A percentile compares a stretch with the other conserved stretches of the same genome.
These are phyloP conservation scores for Solea solea DNA, from an alignment of 2,113 vertebrate species.

Conservation along the genomic window DNA sequence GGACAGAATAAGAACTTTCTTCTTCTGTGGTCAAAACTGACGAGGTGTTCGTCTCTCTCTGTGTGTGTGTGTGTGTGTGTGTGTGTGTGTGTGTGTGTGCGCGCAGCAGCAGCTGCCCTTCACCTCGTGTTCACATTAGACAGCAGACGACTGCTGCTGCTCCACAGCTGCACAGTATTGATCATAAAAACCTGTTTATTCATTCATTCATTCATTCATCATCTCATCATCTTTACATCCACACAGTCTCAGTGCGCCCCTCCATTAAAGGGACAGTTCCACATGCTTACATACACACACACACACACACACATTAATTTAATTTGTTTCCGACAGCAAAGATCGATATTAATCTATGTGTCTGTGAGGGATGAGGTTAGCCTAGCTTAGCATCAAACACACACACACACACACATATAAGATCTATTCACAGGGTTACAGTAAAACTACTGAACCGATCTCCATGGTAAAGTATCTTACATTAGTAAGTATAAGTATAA, in stretches of 20 bases:
- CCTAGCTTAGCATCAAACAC: constrained; percentile 8
- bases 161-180: constrained; percentile 39
- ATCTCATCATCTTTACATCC: constrained; percentile 3
- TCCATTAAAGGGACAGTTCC: background rate
- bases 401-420: too few species aligned
- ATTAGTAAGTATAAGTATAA: too few species aligned
- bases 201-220: constrained; percentile 35
- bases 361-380: background rate
- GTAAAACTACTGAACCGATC: too few species aligned
- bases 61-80: constrained; percentile 45
- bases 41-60: constrained; percentile 72
- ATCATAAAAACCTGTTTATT: constrained; percentile 47
- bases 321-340: background rate
- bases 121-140: constrained; percentile 50
- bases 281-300: background rate
- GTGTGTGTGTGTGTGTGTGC: constrained; percentile 54
- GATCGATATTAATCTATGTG: background rate
- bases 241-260: background rate
- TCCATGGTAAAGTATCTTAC: too few species aligned
- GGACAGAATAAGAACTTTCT: too few species aligned
- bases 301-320: background rate
- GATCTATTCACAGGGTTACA: too few species aligned
- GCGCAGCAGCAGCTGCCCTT: constrained; percentile 49
- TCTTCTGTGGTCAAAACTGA: constrained; percentile 65
- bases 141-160: constrained; percentile 31